Conservation (phyloP, 2,888 invertebrate genomes). For the Candidula unifasciata region DNA sequence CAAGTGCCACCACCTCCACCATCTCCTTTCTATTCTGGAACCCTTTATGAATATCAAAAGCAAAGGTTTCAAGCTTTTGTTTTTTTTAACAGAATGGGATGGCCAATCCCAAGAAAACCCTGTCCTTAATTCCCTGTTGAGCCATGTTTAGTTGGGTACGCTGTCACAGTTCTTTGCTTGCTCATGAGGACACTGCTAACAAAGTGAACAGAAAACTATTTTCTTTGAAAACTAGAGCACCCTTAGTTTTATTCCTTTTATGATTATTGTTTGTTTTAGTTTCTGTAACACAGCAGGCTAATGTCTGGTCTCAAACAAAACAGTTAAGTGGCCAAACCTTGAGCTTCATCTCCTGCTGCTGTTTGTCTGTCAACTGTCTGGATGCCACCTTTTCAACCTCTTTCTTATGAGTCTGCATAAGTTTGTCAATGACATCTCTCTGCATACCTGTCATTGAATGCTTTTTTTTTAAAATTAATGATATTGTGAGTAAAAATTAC, state of each 20-base stretch:
- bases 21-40: no score
- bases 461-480: background rate
- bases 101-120: no score
- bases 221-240: background rate
- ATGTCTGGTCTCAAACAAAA: background rate
- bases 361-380: slow-evolving; percentile 62
- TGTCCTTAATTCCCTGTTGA: no score
- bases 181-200: no score
- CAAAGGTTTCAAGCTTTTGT: no score
- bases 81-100: no score
- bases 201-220: background rate
- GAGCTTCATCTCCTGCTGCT: slow-evolving; percentile 65
- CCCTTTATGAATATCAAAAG: no score
- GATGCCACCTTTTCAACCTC: slow-evolving; percentile 62
- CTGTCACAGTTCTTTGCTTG: no score
- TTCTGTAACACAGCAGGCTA: no score
- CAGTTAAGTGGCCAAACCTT: slow-evolving; percentile 53
- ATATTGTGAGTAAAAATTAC: background rate
- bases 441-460: slow-evolving; percentile 58
- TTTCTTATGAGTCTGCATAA: slow-evolving; percentile 70
- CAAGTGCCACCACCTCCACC: no score
- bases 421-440: slow-evolving; percentile 61
- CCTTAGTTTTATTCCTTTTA: no score
- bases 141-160: no score
- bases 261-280: background rate